phyloP scores from a whole-genome alignment of 2,113 vertebrate genomes.

The Brachionichthys hirsutus region DNA sequence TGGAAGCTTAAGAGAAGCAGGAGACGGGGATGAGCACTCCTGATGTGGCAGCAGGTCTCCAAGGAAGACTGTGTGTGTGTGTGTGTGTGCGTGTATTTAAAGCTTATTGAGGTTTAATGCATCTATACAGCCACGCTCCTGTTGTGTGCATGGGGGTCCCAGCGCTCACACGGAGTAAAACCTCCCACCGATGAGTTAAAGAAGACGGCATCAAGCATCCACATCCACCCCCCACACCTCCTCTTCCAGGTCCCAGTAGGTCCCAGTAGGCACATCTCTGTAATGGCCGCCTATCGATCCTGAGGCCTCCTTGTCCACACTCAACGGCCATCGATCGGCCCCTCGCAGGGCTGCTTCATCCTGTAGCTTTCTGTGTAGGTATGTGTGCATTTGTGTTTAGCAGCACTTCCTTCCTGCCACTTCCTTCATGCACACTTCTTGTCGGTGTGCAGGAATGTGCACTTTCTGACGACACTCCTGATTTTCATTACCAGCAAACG shows the following conservation, averaged over 20 bases:
- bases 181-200: conserved; percentile 34
- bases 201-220: conserved; percentile 48
- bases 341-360: conserved; percentile 64
- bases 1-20: conserved; percentile 1
- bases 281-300: conserved; percentile 73
- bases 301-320: conserved; percentile 71
- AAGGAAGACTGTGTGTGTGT: conserved; percentile 18
- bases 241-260: conserved; percentile 18
- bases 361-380: conserved; percentile 34
- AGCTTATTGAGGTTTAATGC: conserved; percentile 9
- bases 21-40: conserved; percentile 13
- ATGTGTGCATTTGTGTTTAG: conserved; percentile 28
- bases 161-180: conserved; percentile 46
- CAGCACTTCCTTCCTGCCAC: not conserved
- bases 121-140: conserved; percentile 6
- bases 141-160: conserved; percentile 5
- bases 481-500: conserved; percentile 17
- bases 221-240: conserved; percentile 33
- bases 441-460: too few species aligned
- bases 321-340: conserved; percentile 72
- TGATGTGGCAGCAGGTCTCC: conserved; percentile 27
- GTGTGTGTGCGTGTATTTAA: not conserved
- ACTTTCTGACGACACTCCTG: conserved; percentile 1
- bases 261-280: conserved; percentile 70
- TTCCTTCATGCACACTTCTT: not conserved